Conservation (phyloP, 2,888 invertebrate genomes). For the Eristalis tenax region DNA sequence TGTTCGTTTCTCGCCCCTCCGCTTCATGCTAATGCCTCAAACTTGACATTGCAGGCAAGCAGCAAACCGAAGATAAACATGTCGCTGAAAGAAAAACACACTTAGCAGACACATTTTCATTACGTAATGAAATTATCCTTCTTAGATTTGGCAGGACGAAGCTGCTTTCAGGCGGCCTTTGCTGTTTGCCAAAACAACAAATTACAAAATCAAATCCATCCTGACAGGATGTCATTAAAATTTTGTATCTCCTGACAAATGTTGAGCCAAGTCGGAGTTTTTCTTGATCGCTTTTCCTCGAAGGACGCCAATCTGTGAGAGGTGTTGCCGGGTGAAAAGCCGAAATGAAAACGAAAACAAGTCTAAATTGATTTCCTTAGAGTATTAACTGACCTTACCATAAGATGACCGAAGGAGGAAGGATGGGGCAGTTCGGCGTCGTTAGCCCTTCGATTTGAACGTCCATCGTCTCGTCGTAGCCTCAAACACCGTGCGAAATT, state of each 20-base stretch:
- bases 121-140: constrained; percentile 30
- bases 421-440: neutral
- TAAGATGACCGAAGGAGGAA: neutral
- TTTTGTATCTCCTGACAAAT: constrained; percentile 16
- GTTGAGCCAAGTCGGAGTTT: neutral
- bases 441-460: neutral
- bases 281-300: neutral
- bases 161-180: neutral
- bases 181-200: constrained; percentile 18
- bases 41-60: constrained; percentile 17
- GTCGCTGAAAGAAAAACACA: constrained; percentile 36
- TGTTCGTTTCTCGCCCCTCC: neutral
- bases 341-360: neutral
- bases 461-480: neutral
- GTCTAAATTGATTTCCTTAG: neutral
- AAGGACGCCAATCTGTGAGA: neutral
- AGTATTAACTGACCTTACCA: neutral
- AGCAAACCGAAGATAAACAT: constrained; percentile 31
- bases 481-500: constrained; percentile 9
- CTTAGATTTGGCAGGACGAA: neutral
- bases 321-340: too few species aligned
- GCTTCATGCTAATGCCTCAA: neutral
- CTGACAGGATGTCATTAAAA: constrained; percentile 15
- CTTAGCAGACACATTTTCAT: constrained; percentile 39
- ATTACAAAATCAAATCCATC: constrained; percentile 31